Evolutionary conservation across 1,140 invertebrate species (phyloP).

Genomic region (Macrocentrus cingulum): DNA sequence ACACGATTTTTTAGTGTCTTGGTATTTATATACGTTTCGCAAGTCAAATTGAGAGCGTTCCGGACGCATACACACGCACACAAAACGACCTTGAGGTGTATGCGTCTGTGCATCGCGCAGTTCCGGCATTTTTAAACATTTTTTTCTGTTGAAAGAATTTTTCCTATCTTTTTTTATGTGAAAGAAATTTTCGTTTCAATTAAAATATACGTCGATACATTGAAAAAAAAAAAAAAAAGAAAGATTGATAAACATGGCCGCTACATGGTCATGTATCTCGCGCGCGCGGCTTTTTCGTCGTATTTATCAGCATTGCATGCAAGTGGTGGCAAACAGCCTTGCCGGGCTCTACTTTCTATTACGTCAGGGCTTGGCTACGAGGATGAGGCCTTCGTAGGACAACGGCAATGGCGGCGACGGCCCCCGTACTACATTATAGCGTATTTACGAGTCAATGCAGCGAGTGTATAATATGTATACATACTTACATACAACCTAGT

Average conservation of each 20-base stretch:
- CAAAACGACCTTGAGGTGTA: conserved; percentile 7
- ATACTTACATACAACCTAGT: neutral
- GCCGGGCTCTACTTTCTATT: conserved; percentile 30
- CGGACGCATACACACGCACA: conserved; percentile 1
- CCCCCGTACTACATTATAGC: too few relatives aligned
- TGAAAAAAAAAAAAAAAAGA: neutral
- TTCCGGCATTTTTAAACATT: conserved; percentile 13
- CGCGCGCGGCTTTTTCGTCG: neutral
- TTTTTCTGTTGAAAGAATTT: neutral
- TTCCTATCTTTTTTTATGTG: too few relatives aligned
- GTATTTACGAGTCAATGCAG: too few relatives aligned
- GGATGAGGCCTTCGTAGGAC: conserved; percentile 25
- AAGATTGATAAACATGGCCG: neutral
- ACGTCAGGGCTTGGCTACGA: conserved; percentile 23
- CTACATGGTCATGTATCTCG: neutral
- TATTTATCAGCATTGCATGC: neutral
- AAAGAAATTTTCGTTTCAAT: too few relatives aligned
- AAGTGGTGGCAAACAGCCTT: conserved; percentile 29
- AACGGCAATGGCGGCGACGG: conserved; percentile 7
- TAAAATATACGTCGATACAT: too few relatives aligned
- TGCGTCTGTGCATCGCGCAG: conserved; percentile 10
- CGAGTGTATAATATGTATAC: too few relatives aligned
- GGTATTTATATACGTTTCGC: neutral
- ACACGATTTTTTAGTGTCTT: neutral
- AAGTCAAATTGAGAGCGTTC: conserved; percentile 14